Percentiles rank a stretch among this genome's conserved stretches.
Evolutionary conservation across 2,888 invertebrate species (phyloP).

Genomic region (Philereme transversata): DNA sequence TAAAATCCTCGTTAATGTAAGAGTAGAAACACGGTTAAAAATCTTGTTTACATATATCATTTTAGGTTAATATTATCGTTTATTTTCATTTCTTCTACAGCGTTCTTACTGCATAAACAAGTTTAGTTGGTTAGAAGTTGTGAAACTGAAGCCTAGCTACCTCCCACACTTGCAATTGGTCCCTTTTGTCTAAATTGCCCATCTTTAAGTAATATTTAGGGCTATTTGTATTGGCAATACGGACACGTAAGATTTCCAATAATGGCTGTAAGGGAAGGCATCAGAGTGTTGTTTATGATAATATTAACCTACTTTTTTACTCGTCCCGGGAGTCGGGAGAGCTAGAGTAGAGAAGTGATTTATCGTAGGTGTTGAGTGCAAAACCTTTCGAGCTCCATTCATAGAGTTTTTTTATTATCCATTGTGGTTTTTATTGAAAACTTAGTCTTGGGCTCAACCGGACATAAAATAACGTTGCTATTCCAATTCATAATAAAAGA

Average conservation of each 20-base stretch:
- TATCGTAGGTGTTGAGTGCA: slow-evolving; percentile 24
- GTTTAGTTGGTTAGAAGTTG: too few species aligned
- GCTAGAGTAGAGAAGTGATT: slow-evolving; percentile 19
- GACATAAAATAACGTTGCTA: too few species aligned
- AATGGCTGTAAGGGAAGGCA: slow-evolving; percentile 25
- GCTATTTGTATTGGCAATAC: slow-evolving; percentile 28
- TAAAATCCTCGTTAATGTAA: too few species aligned
- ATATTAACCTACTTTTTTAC: slow-evolving; percentile 23
- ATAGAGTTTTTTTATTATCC: background rate
- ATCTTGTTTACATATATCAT: too few species aligned
- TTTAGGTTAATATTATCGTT: too few species aligned
- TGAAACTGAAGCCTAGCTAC: slow-evolving; percentile 6
- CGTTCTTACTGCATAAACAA: too few species aligned
- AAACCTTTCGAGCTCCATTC: slow-evolving; percentile 9
- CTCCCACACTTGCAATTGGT: slow-evolving; percentile 38
- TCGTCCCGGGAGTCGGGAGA: slow-evolving; percentile 11
- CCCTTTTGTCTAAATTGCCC: slow-evolving; percentile 40
- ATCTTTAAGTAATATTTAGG: slow-evolving; percentile 39
- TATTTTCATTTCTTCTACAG: too few species aligned
- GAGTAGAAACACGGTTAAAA: too few species aligned
- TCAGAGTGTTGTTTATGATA: slow-evolving; percentile 25
- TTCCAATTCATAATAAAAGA: too few species aligned
- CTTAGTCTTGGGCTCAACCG: background rate
- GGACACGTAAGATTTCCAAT: slow-evolving; percentile 20
- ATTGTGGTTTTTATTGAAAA: background rate